A percentile compares a stretch with the other conserved stretches of the same genome.
phyloP scores from a whole-genome alignment of 2,888 invertebrate species.

The Congeria kusceri region DNA sequence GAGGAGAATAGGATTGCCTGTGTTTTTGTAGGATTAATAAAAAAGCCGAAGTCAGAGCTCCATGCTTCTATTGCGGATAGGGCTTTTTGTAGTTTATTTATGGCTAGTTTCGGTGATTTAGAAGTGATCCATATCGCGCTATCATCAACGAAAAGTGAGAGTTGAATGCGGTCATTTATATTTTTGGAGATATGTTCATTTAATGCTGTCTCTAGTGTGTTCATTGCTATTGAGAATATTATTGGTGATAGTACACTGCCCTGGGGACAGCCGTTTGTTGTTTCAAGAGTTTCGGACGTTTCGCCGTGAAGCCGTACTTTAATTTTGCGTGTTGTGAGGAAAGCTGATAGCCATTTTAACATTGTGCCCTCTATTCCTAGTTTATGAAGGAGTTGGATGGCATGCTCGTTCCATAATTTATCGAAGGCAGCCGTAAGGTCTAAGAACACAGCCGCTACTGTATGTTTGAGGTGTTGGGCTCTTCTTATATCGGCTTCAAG shows the following conservation, averaged over 20 bases:
- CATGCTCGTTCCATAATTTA: slow-evolving; percentile 11
- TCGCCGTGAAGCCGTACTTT: not conserved
- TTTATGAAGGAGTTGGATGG: not conserved
- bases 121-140: too few species aligned
- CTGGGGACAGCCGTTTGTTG: slow-evolving; percentile 11
- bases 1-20: too few species aligned
- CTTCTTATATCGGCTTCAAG: slow-evolving; percentile 7
- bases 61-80: too few species aligned
- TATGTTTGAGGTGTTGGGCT: not conserved
- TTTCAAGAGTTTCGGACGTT: slow-evolving; percentile 3
- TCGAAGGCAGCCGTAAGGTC: slow-evolving; percentile 6
- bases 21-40: too few species aligned
- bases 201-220: not conserved
- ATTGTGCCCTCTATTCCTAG: not conserved
- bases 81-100: too few species aligned
- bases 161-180: too few species aligned
- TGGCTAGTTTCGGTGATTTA: too few species aligned
- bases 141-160: too few species aligned
- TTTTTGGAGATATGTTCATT: too few species aligned
- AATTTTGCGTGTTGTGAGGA: not conserved
- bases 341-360: not conserved
- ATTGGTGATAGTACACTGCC: slow-evolving; percentile 1
- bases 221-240: slow-evolving; percentile 1
- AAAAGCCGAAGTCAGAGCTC: too few species aligned
- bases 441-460: slow-evolving; percentile 3